These are phyloP conservation scores for Phlogophora meticulosa DNA, from an alignment of 2,888 invertebrate genomes.

Conservation along the genomic window DNA sequence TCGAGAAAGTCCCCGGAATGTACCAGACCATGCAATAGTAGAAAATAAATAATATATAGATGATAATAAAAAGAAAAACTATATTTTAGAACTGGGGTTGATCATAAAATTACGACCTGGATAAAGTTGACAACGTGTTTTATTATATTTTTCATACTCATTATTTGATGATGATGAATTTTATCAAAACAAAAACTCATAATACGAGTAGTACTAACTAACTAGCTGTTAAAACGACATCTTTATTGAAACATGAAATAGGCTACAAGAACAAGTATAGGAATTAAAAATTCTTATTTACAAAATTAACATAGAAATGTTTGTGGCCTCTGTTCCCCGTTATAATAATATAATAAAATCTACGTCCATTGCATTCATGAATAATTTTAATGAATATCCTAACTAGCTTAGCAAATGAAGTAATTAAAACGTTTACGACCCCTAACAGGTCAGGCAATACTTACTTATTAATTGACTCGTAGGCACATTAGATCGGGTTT, in stretches of 20 bases:
- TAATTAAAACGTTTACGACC: conserved; percentile 24
- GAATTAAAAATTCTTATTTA: conserved; percentile 39
- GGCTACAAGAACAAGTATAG: conserved; percentile 40
- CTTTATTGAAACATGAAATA: conserved; percentile 18
- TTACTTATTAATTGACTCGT: not conserved
- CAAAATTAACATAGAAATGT: conserved; percentile 58
- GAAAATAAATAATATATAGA: no score
- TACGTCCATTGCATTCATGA: conserved; percentile 53
- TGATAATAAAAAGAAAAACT: no score
- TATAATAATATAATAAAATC: conserved; percentile 45
- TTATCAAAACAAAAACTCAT: no score
- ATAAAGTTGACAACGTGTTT: no score
- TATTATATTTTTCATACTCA: no score
- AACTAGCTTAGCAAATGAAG: conserved; percentile 9
- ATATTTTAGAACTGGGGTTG: no score
- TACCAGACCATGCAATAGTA: no score
- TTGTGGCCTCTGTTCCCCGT: conserved; percentile 35
- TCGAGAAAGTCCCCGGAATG: no score
- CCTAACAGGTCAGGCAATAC: not conserved
- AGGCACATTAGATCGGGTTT: not conserved
- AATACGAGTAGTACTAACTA: no score
- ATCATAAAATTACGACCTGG: no score
- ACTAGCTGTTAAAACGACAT: conserved; percentile 22
- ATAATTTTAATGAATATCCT: conserved; percentile 37
- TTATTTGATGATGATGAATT: no score